Evolutionary conservation across 2,113 vertebrate species (phyloP), one percentile per base, ranked within the genome.

Genomic region (Pycnonotus jocosus): DNA sequence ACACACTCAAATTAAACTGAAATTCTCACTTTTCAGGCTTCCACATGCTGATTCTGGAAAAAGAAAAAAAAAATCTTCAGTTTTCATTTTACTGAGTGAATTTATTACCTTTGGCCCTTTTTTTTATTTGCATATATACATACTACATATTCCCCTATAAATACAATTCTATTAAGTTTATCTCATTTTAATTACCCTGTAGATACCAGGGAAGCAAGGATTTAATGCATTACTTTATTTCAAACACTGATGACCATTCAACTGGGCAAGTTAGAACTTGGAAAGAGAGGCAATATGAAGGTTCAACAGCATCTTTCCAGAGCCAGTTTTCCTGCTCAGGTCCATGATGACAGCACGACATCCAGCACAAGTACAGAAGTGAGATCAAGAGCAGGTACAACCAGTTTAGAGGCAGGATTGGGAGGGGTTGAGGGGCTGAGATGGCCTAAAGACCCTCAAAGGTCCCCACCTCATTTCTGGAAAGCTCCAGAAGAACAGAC

Each of bases 291-390:
- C 8, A 27, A 7, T 12, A 10, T 16, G 3, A 40, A 56, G 18
- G 11, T n/a, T 23, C 0, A 3, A n/a, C 18, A 50, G 12, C 31
- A 47, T 6, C 1, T 38, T 33, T 38, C 28, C 47, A 28, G 48
- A 73, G 6, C 15, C 27, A 45, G 2, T 11, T 64, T 54, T 73
- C 58, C 7, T n/a, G 7, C 38, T 72, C 15, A 38, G n/a, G 6
- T 64, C 22, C 19, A 8, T 38, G 48, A 28, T 47, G n/a, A 47
- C 11, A 18, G 11, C 9, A 37, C 18, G 44, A 84, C 9, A 28
- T 33, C 11, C 48, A 64, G n/a, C 23, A 38, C 6, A 51, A 10
- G 3, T 0, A 0, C 12, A 30, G 31, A 71, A 24, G 31, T 53
- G 33, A 8, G 2, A 4, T 53, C 25, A 53, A 61, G 25, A 44